Conservation (phyloP, 2,113 vertebrate species). For the Carlito syrichta region DNA sequence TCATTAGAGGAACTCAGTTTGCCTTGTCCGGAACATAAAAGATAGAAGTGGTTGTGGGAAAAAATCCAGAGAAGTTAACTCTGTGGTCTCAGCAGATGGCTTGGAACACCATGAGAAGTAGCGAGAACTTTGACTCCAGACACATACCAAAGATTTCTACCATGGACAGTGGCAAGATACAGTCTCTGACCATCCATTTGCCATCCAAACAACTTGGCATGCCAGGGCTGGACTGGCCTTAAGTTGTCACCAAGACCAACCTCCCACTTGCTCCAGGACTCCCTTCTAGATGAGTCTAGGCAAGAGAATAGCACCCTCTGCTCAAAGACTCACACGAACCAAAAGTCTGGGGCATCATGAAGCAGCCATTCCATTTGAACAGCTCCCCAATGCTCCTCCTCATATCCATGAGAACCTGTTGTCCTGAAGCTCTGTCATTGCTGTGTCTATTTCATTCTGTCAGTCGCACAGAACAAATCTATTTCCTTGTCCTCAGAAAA, state of each 20-base stretch:
- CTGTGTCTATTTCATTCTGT: neutral
- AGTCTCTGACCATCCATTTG: rapidly evolving
- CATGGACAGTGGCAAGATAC: rapidly evolving
- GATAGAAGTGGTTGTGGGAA: rapidly evolving
- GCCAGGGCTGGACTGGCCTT: neutral
- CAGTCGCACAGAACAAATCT: neutral
- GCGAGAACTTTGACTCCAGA: rapidly evolving
- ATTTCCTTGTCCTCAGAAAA: neutral
- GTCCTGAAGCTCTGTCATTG: neutral
- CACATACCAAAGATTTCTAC: rapidly evolving
- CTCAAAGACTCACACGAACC: neutral
- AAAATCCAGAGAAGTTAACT: rapidly evolving
- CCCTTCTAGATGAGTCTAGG: rapidly evolving
- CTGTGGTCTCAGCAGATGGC: rapidly evolving
- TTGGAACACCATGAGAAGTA: rapidly evolving
- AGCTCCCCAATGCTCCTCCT: neutral
- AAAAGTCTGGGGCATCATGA: no score
- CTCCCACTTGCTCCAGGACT: rapidly evolving
- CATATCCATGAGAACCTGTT: neutral
- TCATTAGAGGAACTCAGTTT: rapidly evolving
- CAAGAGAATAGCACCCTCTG: neutral
- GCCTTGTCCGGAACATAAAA: rapidly evolving
- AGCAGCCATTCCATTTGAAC: neutral
- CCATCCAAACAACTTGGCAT: rapidly evolving
- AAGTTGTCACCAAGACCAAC: rapidly evolving